Conservation (phyloP, 2,797 vertebrate genomes). For the Epinephelus coioides region DNA sequence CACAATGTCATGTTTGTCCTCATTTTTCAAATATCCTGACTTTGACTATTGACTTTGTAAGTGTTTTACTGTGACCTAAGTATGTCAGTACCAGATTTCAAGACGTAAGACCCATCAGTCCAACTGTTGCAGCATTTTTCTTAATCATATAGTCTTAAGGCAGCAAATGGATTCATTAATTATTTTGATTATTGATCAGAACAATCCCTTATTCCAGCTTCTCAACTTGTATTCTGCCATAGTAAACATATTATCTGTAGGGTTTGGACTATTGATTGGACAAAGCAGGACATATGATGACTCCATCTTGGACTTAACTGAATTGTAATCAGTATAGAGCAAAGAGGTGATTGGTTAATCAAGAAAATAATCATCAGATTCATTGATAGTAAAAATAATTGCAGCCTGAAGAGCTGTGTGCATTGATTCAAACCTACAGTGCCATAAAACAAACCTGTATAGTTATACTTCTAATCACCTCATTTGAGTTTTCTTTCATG, state of each 20-base stretch:
- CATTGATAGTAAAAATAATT: too few species aligned
- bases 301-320: not conserved
- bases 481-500: conserved; percentile 23
- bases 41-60: too few species aligned
- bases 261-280: not conserved
- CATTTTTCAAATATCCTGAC: too few species aligned
- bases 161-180: not conserved
- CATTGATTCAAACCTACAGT: not conserved
- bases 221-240: not conserved
- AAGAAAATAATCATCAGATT: not conserved
- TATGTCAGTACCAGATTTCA: too few species aligned
- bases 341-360: not conserved
- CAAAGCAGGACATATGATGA: not conserved
- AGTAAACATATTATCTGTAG: not conserved
- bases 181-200: not conserved
- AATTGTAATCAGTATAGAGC: not conserved
- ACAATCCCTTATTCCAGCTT: not conserved
- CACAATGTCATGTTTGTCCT: too few species aligned
- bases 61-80: too few species aligned
- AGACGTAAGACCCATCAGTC: too few species aligned
- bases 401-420: not conserved
- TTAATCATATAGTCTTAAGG: too few species aligned
- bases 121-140: too few species aligned
- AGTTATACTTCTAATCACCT: conserved; percentile 6
- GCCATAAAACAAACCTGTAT: not conserved